Conservation (phyloP, 2,888 invertebrate genomes). For the Carabus problematicus region DNA sequence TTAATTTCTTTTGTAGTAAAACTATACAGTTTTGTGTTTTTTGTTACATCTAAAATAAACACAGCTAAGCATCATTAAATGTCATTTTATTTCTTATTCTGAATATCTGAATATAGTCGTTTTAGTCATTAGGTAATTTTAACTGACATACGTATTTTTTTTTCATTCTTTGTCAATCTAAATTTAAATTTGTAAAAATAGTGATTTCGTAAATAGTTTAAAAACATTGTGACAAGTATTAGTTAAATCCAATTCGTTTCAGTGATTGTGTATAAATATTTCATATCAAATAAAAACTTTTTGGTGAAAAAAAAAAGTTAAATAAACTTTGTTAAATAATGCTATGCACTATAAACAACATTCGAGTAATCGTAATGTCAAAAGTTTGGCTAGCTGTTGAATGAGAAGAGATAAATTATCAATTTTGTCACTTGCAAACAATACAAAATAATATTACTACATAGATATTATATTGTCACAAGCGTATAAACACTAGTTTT, state of each 20-base stretch:
- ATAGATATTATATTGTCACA: too few relatives aligned
- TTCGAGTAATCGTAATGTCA: neutral
- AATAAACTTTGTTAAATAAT: too few relatives aligned
- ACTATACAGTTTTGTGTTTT: too few relatives aligned
- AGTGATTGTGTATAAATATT: neutral
- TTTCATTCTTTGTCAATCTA: too few relatives aligned
- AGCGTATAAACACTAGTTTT: too few relatives aligned
- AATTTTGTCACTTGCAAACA: neutral
- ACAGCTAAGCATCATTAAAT: neutral
- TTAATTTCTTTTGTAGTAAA: too few relatives aligned
- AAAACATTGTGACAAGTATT: slow-evolving; percentile 1
- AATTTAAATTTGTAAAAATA: too few relatives aligned
- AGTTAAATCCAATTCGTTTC: neutral
- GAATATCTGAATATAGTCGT: slow-evolving; percentile 7
- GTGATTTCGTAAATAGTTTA: too few relatives aligned
- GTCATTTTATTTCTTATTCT: slow-evolving; percentile 1
- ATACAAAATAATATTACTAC: neutral
- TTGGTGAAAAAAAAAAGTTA: too few relatives aligned
- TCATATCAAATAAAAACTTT: slow-evolving; percentile 1
- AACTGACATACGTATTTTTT: neutral
- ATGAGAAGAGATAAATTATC: too few relatives aligned
- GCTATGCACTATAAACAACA: neutral
- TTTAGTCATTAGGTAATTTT: slow-evolving; percentile 13
- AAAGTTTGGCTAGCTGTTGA: neutral
- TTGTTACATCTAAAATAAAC: slow-evolving; percentile 7